phyloP scores from a whole-genome alignment of 2,113 vertebrate species.

The Patagioenas fasciata region DNA sequence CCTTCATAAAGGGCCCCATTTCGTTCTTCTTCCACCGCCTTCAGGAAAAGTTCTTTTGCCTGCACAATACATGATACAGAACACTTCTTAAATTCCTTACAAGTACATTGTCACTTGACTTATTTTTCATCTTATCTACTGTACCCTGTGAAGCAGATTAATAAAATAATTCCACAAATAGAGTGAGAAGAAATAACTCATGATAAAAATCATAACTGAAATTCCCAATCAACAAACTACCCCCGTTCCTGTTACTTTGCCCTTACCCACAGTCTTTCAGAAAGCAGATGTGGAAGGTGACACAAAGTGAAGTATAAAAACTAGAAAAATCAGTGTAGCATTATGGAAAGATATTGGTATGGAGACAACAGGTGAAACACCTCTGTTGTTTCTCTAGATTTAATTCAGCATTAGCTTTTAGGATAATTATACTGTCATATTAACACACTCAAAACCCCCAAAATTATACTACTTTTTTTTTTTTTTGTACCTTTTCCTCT shows the following conservation, averaged over 20 bases:
- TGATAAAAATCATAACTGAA: background rate
- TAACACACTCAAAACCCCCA: background rate
- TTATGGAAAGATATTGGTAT: background rate
- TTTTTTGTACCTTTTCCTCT: constrained; percentile 86
- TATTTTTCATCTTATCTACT: background rate
- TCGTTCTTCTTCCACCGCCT: constrained; percentile 94
- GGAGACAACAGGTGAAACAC: background rate
- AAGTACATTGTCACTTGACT: background rate
- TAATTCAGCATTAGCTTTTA: background rate
- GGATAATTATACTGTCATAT: background rate
- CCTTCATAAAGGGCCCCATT: constrained; percentile 97
- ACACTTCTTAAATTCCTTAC: constrained; percentile 4
- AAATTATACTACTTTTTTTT: background rate
- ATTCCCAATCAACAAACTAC: background rate
- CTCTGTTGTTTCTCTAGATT: background rate
- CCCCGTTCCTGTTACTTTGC: rapidly evolving
- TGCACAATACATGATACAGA: constrained; percentile 68
- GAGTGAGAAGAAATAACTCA: background rate
- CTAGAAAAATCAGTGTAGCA: background rate
- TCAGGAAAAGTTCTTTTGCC: constrained; percentile 95
- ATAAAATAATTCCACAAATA: background rate
- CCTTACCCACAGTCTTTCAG: background rate
- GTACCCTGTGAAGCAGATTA: background rate
- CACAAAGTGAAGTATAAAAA: background rate
- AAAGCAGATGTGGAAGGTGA: background rate